These are phyloP conservation scores for Otus sunia DNA, from an alignment of 2,113 vertebrate species.

Conservation along the genomic window DNA sequence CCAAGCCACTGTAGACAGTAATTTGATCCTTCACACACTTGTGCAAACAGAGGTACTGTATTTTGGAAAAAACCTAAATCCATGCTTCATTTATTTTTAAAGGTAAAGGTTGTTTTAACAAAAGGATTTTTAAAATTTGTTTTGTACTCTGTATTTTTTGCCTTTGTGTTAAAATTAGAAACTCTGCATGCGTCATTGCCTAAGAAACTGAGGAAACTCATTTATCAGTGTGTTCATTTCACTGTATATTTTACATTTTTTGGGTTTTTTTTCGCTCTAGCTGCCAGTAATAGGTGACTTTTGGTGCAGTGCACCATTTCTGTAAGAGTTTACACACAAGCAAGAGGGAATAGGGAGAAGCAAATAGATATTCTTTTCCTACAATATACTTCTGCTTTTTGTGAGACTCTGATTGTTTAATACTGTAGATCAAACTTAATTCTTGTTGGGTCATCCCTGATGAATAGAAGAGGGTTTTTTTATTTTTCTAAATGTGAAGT, in stretches of 20 bases:
- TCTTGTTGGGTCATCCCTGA: not conserved
- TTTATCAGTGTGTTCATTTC: slow-evolving; percentile 41
- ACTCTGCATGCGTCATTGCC: slow-evolving; percentile 18
- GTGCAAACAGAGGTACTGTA: not conserved
- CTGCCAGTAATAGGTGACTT: slow-evolving; percentile 45
- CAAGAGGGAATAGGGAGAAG: not conserved
- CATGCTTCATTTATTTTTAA: not conserved
- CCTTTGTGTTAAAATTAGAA: slow-evolving; percentile 56
- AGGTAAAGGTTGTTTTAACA: slow-evolving; percentile 5
- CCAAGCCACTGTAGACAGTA: not conserved
- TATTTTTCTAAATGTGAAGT: not conserved
- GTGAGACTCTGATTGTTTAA: not conserved
- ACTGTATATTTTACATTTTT: slow-evolving; percentile 51
- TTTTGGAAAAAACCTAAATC: not conserved
- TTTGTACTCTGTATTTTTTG: slow-evolving; percentile 9
- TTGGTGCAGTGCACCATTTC: slow-evolving; percentile 39
- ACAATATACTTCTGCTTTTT: not conserved
- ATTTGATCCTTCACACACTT: not conserved
- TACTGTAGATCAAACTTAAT: not conserved
- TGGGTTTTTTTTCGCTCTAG: slow-evolving; percentile 23
- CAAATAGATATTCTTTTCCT: slow-evolving; percentile 22
- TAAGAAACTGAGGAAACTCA: slow-evolving; percentile 62
- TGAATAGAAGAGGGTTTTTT: not conserved
- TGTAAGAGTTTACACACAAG: slow-evolving; percentile 13
- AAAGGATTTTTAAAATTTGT: not conserved